phyloP scores from a whole-genome alignment of 2,888 invertebrate genomes.

The Crepidodera aurea region DNA sequence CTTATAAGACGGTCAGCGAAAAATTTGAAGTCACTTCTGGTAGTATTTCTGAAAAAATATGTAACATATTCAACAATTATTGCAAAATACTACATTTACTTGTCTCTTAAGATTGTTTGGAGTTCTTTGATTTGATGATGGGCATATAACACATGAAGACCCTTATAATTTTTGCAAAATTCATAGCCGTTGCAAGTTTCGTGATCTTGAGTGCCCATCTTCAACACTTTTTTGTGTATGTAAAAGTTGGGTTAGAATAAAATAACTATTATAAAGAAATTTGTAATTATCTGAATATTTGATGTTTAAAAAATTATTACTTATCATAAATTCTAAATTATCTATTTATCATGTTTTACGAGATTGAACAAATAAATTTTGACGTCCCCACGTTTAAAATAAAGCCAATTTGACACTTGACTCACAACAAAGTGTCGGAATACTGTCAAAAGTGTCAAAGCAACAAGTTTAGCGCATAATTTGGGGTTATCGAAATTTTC shows the following conservation, averaged over 20 bases:
- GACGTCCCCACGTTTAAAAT: too few species aligned
- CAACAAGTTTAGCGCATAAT: too few species aligned
- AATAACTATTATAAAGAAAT: too few species aligned
- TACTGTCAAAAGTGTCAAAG: too few species aligned
- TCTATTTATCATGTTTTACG: too few species aligned
- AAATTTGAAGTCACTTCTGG: slow-evolving; percentile 96
- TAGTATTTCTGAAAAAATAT: slow-evolving; percentile 77
- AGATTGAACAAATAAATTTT: too few species aligned
- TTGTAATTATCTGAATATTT: background rate
- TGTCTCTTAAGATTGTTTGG: slow-evolving; percentile 87
- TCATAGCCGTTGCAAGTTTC: slow-evolving; percentile 52
- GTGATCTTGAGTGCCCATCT: slow-evolving; percentile 60
- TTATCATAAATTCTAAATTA: too few species aligned
- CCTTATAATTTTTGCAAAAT: slow-evolving; percentile 66
- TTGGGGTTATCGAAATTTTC: too few species aligned
- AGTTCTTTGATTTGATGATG: slow-evolving; percentile 85
- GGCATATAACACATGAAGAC: slow-evolving; percentile 74
- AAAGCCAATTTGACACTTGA: too few species aligned
- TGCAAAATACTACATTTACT: slow-evolving; percentile 65
- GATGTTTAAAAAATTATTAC: too few species aligned
- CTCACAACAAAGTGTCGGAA: too few species aligned
- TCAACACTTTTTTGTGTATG: background rate
- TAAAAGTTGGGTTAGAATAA: background rate
- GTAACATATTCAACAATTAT: slow-evolving; percentile 27
- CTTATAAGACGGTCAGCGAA: slow-evolving; percentile 97